Evolutionary conservation across 2,113 vertebrate genomes (phyloP).

Genomic region (Anolis carolinensis): DNA sequence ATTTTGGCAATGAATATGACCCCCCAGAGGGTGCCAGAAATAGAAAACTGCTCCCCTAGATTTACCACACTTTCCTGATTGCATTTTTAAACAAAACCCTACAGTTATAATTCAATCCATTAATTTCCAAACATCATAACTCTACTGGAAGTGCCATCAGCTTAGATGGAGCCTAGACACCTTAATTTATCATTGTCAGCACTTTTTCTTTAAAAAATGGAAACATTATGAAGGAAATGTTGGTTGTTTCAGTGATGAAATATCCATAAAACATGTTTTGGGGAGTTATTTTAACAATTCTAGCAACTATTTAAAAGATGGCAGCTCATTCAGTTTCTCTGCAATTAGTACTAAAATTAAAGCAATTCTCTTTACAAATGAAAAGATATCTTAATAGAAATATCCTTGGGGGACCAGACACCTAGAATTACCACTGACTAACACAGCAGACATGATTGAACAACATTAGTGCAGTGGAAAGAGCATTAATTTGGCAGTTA

Average conservation of each 20-base stretch:
- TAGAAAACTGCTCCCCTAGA: too few relatives aligned
- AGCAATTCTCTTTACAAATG: constrained; percentile 17
- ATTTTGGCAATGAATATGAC: too few relatives aligned
- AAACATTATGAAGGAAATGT: not conserved
- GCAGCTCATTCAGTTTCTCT: not conserved
- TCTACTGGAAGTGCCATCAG: not conserved
- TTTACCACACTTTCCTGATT: too few relatives aligned
- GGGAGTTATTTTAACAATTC: not conserved
- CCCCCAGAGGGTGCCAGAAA: too few relatives aligned
- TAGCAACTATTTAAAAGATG: not conserved
- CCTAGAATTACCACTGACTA: not conserved
- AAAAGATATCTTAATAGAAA: constrained; percentile 1
- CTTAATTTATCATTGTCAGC: not conserved
- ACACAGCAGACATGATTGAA: not conserved
- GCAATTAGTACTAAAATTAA: constrained; percentile 29
- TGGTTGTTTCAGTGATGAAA: not conserved
- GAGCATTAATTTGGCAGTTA: constrained; percentile 34
- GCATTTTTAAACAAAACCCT: not conserved
- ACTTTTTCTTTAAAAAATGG: not conserved
- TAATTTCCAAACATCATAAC: not conserved
- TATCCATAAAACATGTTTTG: not conserved
- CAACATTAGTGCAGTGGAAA: constrained; percentile 22
- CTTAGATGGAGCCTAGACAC: not conserved
- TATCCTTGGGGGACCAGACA: not conserved
- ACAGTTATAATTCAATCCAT: not conserved